phyloP scores from a whole-genome alignment of 2,797 vertebrate species.

The Moxostoma hubbsi region DNA sequence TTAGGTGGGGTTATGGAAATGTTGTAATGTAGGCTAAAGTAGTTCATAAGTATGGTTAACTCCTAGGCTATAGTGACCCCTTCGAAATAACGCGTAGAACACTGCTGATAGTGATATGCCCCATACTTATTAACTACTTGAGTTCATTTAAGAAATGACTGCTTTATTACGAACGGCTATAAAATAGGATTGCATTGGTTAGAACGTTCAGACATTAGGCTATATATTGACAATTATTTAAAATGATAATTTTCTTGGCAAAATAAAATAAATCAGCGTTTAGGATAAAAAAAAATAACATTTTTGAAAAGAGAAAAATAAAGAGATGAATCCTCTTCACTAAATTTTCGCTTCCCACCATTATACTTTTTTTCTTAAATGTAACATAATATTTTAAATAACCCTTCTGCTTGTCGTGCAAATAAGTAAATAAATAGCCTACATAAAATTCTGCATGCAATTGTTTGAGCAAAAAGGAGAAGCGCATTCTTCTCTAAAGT shows the following conservation, averaged over 20 bases:
- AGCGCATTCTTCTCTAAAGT: neutral
- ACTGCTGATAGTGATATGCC: too few species aligned
- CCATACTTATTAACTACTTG: too few species aligned
- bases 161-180: neutral
- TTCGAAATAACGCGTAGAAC: too few species aligned
- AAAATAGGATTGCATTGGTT: neutral
- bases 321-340: neutral
- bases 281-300: too few species aligned
- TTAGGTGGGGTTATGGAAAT: too few species aligned
- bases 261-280: neutral
- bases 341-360: neutral
- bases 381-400: neutral
- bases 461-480: neutral
- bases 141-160: neutral
- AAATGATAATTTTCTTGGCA: neutral
- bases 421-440: too few species aligned
- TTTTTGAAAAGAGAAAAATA: too few species aligned
- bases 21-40: neutral
- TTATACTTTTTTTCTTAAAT: neutral
- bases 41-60: neutral
- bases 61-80: too few species aligned
- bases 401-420: neutral
- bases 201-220: neutral
- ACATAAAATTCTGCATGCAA: neutral
- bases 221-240: neutral